phyloP scores from a whole-genome alignment of 2,113 vertebrate species.

The Mola mola region DNA sequence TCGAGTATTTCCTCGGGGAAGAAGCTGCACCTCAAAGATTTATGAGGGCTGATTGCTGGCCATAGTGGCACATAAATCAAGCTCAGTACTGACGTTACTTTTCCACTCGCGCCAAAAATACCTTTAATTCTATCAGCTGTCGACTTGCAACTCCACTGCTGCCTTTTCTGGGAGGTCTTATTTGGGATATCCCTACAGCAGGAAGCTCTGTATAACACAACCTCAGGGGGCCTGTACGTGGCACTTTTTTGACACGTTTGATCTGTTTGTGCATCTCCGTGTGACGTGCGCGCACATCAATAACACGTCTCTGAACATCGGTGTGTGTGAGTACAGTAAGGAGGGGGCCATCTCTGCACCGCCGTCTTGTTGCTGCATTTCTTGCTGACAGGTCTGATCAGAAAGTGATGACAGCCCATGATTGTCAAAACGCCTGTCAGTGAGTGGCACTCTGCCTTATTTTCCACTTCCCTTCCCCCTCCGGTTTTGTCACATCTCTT shows the following conservation, averaged over 20 bases:
- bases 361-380: constrained; percentile 76
- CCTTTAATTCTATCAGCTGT: constrained; percentile 39
- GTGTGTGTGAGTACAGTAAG: constrained; percentile 40
- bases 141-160: constrained; percentile 4
- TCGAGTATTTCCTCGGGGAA: too few species aligned
- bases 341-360: constrained; percentile 61
- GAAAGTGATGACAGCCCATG: constrained; percentile 83
- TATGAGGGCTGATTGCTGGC: background rate
- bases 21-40: background rate
- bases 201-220: constrained; percentile 40
- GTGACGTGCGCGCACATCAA: constrained; percentile 77
- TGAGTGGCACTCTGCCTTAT: constrained; percentile 81
- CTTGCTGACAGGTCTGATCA: constrained; percentile 84
- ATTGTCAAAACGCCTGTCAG: constrained; percentile 83
- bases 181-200: constrained; percentile 32
- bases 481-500: constrained; percentile 79
- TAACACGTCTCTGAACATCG: constrained; percentile 70
- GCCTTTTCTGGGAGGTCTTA: constrained; percentile 8
- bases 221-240: constrained; percentile 49
- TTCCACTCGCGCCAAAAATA: constrained; percentile 13
- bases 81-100: constrained; percentile 13
- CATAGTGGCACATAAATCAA: constrained; percentile 1
- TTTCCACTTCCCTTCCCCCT: constrained; percentile 70
- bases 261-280: constrained; percentile 76
- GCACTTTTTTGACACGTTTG: constrained; percentile 78